Base-by-base conservation (phyloP, 2,113 vertebrate species). In the Gavialis gangeticus region DNA sequence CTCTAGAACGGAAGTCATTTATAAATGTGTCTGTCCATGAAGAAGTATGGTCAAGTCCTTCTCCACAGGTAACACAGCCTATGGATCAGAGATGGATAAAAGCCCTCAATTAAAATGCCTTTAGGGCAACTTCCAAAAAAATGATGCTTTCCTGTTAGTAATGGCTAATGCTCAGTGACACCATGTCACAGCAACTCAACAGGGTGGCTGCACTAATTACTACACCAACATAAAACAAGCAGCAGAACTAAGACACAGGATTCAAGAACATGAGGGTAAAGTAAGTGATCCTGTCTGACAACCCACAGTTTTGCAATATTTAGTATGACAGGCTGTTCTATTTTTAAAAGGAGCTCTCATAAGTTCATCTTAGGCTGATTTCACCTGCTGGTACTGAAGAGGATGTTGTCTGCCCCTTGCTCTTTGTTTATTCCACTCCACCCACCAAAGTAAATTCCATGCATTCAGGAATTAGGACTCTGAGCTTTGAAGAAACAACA, bases 241-340 rank as follows among this genome's bases (percentile, higher is more conserved):
- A 76, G 66, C 21, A 46, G 58, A 11, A 10, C 56, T 66, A 75
- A 83, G 59, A 85, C 64, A 56, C 22, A 58, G 55, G 22, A 85
- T 37, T 75, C 82, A 92, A 80, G 77, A 76, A 18, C 25, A 30
- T 15, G 73, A 85, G 5, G 57, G 77, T 46, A 85, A 81, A 57
- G 18, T 7, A 16, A n/a, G 58, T 55, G 69, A 79, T 83, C 56
- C 77, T 77, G 82, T 19, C 82, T 60, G 21, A 46, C 75, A 89
- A 94, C 77, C 69, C 66, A 67, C 22, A 62, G 85, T 73, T 91
- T 92, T 75, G 30, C 5, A 75, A 82, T 88, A 75, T 54, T 75
- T 59, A 76, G 62, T 7, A 27, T 27, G 25, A 55, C 57, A 64
- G 2, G 15, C 4, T 58, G 19, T 10, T 82, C 66, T 63, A 34